phyloP scores from a whole-genome alignment of 2,888 invertebrate genomes.

The Bombylius major region DNA sequence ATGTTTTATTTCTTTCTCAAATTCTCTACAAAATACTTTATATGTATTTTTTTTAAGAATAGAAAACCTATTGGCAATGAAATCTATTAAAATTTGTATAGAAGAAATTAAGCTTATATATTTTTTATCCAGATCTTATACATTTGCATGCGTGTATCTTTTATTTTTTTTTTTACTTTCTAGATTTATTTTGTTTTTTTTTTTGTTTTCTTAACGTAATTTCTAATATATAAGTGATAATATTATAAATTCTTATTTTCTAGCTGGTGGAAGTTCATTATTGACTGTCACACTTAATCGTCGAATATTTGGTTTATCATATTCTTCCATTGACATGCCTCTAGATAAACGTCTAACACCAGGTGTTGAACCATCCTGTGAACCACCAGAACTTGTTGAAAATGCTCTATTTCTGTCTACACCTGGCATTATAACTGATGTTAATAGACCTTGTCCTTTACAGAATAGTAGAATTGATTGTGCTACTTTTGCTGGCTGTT shows the following conservation, averaged over 20 bases:
- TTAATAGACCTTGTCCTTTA: conserved; percentile 74
- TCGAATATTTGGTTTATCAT: conserved; percentile 66
- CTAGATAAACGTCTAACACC: conserved; percentile 39
- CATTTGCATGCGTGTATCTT: too few relatives aligned
- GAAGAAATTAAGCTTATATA: too few relatives aligned
- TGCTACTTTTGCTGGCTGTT: conserved; percentile 74
- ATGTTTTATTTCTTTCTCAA: too few relatives aligned
- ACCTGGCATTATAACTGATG: conserved; percentile 69
- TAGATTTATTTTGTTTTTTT: too few relatives aligned
- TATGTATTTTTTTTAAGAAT: too few relatives aligned
- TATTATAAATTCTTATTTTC: conserved; percentile 17
- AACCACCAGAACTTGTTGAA: conserved; percentile 43
- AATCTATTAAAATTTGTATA: too few relatives aligned
- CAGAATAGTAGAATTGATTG: conserved; percentile 78
- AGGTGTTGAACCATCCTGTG: conserved; percentile 33
- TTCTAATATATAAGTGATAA: too few relatives aligned
- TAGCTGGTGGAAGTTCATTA: conserved; percentile 50
- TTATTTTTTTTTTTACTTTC: too few relatives aligned
- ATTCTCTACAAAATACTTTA: too few relatives aligned
- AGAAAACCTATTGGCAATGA: too few relatives aligned
- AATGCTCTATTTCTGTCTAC: conserved; percentile 55
- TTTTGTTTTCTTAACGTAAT: too few relatives aligned
- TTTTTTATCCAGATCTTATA: too few relatives aligned
- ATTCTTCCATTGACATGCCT: conserved; percentile 70
- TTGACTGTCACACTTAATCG: conserved; percentile 51